Evolutionary conservation across 2,113 vertebrate species (phyloP).

Genomic region (Boleophthalmus pectinirostris): DNA sequence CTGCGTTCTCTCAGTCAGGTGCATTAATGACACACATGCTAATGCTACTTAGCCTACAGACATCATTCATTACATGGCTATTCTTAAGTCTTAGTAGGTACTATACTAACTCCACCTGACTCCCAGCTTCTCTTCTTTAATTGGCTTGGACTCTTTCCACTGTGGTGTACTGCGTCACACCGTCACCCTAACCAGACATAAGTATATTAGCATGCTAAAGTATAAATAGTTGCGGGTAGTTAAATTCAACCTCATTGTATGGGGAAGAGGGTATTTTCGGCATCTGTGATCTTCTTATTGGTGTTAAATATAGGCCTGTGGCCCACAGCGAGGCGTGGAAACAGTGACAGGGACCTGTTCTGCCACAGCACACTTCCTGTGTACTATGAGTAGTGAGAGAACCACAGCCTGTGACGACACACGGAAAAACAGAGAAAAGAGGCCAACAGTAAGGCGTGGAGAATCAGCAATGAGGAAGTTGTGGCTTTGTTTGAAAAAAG

Average conservation of each 20-base stretch:
- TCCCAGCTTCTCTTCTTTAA: conserved; percentile 41
- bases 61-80: conserved; percentile 15
- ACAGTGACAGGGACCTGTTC: conserved; percentile 81
- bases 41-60: conserved; percentile 12
- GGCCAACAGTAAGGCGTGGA: conserved; percentile 71
- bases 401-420: conserved; percentile 76
- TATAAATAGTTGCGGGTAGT: conserved; percentile 68
- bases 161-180: conserved; percentile 59
- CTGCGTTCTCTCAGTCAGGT: conserved; percentile 4
- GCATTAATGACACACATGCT: conserved; percentile 11
- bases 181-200: conserved; percentile 66
- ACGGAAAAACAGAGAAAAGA: conserved; percentile 65
- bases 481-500: conserved; percentile 64
- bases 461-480: conserved; percentile 79
- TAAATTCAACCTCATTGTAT: conserved; percentile 61
- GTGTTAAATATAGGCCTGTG: conserved; percentile 78
- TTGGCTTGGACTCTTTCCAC: conserved; percentile 65
- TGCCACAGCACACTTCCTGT: conserved; percentile 80
- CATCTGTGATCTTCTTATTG: conserved; percentile 73
- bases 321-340: conserved; percentile 76
- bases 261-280: conserved; percentile 77
- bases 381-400: conserved; percentile 69
- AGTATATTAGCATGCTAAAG: conserved; percentile 62
- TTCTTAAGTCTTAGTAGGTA: conserved; percentile 5
- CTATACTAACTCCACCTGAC: conserved; percentile 23